These are phyloP conservation scores for Sigmodon hispidus DNA, from an alignment of 2,113 vertebrate genomes.

Conservation along the genomic window DNA sequence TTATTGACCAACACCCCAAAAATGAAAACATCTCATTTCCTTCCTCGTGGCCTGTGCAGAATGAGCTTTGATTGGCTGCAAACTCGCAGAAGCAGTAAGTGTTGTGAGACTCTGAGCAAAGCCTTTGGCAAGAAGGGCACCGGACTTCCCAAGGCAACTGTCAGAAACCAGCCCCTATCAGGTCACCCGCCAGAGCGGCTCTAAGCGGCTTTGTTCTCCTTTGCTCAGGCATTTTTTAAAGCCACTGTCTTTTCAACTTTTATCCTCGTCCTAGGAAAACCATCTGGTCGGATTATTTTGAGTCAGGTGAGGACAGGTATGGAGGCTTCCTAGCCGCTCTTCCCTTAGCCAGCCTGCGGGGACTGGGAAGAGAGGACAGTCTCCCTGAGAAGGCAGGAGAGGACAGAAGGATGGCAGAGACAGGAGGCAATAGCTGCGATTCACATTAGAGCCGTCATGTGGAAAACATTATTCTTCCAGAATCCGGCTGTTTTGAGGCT, in stretches of 20 bases:
- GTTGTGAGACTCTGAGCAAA: neutral
- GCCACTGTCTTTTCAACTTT: neutral
- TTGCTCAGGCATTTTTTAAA: neutral
- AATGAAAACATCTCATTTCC: neutral
- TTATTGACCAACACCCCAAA: neutral
- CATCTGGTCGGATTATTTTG: neutral
- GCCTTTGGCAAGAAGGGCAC: neutral
- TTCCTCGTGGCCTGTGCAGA: neutral
- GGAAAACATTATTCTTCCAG: conserved; percentile 36
- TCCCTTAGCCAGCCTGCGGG: neutral
- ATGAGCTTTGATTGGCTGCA: neutral
- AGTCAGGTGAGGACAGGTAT: neutral
- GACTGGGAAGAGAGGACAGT: neutral
- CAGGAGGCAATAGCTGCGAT: neutral
- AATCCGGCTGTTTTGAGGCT: neutral
- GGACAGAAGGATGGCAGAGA: neutral
- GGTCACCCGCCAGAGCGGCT: neutral
- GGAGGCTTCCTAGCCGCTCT: neutral
- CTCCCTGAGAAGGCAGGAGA: neutral
- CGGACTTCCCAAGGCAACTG: neutral
- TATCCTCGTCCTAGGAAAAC: neutral
- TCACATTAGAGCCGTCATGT: neutral
- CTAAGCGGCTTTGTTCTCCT: neutral
- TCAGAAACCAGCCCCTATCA: neutral
- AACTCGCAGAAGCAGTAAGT: neutral